Conservation (phyloP, 2,888 invertebrate genomes). For the Agrilus cyanescens region DNA sequence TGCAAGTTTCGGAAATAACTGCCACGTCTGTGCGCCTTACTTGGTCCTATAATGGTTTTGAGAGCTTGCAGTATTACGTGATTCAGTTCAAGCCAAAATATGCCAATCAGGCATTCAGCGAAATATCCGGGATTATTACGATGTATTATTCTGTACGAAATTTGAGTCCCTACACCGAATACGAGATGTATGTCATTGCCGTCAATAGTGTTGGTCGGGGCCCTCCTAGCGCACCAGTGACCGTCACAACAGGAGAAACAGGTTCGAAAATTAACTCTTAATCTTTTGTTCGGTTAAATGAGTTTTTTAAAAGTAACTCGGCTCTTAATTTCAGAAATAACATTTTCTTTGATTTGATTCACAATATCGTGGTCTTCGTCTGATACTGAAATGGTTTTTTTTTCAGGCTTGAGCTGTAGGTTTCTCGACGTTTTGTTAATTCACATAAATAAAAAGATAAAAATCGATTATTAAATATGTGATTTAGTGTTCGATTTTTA, state of each 20-base stretch:
- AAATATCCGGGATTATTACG: conserved; percentile 86
- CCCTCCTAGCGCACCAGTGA: conserved; percentile 74
- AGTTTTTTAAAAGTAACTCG: neutral
- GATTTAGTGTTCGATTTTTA: too few species aligned
- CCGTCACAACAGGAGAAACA: conserved; percentile 93
- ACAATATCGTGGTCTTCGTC: too few species aligned
- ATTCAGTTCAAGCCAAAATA: conserved; percentile 94
- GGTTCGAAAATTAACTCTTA: conserved; percentile 43
- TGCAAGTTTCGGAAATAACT: conserved; percentile 85
- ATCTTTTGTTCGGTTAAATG: conserved; percentile 9
- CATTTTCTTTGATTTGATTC: too few species aligned
- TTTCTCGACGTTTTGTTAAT: too few species aligned
- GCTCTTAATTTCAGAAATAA: too few species aligned
- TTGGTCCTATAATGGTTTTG: conserved; percentile 84
- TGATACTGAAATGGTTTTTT: too few species aligned
- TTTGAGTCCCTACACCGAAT: conserved; percentile 88
- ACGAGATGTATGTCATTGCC: conserved; percentile 92
- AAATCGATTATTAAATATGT: too few species aligned
- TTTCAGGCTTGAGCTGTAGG: too few species aligned
- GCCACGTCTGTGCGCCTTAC: conserved; percentile 84
- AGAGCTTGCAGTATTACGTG: conserved; percentile 90
- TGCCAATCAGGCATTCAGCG: conserved; percentile 82
- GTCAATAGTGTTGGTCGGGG: conserved; percentile 92
- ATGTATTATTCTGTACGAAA: conserved; percentile 85
- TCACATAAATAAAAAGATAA: too few species aligned